phyloP scores from a whole-genome alignment of 2,113 vertebrate species.

The Symphodus melops region DNA sequence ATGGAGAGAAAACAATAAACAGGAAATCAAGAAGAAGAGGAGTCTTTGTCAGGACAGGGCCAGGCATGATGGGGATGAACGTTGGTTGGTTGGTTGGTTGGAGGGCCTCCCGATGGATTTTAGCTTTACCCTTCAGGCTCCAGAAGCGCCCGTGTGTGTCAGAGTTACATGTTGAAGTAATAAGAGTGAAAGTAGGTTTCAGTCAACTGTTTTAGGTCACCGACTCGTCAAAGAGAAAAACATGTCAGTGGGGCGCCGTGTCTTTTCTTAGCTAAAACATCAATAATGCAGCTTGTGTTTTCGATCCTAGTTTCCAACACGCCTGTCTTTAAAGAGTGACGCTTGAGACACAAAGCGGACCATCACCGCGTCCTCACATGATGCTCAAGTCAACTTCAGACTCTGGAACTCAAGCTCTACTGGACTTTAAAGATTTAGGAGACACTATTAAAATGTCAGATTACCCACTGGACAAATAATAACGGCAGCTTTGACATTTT shows the following conservation, averaged over 20 bases:
- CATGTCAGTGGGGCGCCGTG: not conserved
- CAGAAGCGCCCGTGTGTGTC: too few species aligned
- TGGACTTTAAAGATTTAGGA: constrained; percentile 8
- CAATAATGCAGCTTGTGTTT: constrained; percentile 26
- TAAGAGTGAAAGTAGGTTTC: not conserved
- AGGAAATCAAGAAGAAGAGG: too few species aligned
- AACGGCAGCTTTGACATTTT: constrained; percentile 2
- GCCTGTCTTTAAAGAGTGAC: not conserved
- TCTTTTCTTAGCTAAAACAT: constrained; percentile 7
- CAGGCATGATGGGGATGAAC: too few species aligned
- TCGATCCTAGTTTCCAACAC: not conserved
- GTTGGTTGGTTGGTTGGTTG: too few species aligned
- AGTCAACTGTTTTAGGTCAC: constrained; percentile 10
- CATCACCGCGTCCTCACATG: too few species aligned
- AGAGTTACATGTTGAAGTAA: too few species aligned
- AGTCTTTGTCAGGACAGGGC: too few species aligned
- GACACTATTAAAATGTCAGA: not conserved
- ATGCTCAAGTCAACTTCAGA: too few species aligned
- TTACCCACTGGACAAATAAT: not conserved
- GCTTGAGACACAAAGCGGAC: too few species aligned
- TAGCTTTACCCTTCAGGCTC: too few species aligned
- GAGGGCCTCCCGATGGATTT: too few species aligned
- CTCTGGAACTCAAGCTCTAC: not conserved
- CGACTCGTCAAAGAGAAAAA: not conserved
- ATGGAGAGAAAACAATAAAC: too few species aligned